phyloP scores from a whole-genome alignment of 2,888 invertebrate genomes.

The Lycophotia porphyrea region DNA sequence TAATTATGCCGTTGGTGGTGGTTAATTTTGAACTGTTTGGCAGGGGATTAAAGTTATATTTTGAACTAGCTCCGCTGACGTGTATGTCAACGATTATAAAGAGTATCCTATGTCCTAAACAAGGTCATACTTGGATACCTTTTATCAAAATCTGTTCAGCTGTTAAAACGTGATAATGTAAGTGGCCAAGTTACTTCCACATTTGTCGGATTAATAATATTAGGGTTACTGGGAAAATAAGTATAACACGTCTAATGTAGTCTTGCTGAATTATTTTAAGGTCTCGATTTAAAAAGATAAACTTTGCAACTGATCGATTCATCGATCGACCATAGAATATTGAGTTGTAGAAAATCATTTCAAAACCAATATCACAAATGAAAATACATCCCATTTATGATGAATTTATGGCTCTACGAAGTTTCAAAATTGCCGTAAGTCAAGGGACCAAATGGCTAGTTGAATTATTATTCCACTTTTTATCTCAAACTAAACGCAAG shows the following conservation, averaged over 20 bases:
- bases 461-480: conserved; percentile 39
- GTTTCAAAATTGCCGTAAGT: background rate
- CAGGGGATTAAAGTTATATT: background rate
- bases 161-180: background rate
- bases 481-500: conserved; percentile 25
- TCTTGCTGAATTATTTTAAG: background rate
- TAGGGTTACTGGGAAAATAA: background rate
- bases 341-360: background rate
- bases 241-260: background rate
- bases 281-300: background rate
- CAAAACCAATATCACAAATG: background rate
- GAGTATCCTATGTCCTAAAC: background rate
- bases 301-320: too few relatives aligned
- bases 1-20: background rate
- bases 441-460: background rate
- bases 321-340: background rate
- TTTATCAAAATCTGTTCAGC: background rate
- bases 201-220: background rate
- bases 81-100: background rate
- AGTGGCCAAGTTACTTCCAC: background rate
- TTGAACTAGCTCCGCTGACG: background rate
- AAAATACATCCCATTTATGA: background rate
- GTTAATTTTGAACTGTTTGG: conserved; percentile 8
- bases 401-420: background rate
- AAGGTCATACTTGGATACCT: background rate